Evolutionary conservation across 2,113 vertebrate species (phyloP).

Genomic region (Jacana jacana): DNA sequence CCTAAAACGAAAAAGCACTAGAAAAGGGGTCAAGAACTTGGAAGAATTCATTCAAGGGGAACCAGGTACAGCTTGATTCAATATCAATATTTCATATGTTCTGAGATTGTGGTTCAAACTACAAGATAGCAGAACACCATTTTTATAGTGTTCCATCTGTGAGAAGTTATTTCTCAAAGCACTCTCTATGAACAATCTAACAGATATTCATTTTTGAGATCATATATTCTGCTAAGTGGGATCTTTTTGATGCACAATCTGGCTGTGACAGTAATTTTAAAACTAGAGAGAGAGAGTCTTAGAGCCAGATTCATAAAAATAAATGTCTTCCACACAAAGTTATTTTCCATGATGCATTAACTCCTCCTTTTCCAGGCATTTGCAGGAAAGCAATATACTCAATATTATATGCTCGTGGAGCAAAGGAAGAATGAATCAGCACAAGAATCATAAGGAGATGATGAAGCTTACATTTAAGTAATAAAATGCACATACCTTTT

Average conservation of each 20-base stretch:
- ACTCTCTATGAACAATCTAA: conserved; percentile 65
- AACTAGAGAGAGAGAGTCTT: conserved; percentile 56
- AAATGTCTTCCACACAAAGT: conserved; percentile 65
- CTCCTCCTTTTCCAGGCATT: conserved; percentile 28
- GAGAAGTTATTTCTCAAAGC: conserved; percentile 75
- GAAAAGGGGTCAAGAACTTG: conserved; percentile 73
- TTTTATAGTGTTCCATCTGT: conserved; percentile 81
- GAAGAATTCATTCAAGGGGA: conserved; percentile 63
- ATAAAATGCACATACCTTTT: not conserved
- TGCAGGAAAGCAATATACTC: conserved; percentile 1
- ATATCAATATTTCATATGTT: conserved; percentile 76
- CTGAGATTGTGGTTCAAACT: conserved; percentile 71
- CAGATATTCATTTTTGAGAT: conserved; percentile 69
- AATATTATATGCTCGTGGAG: not conserved
- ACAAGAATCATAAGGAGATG: not conserved
- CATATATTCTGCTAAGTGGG: conserved; percentile 54
- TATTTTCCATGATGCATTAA: conserved; percentile 38
- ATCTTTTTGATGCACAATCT: conserved; percentile 72
- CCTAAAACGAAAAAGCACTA: conserved; percentile 75
- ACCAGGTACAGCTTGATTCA: conserved; percentile 80
- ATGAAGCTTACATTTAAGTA: not conserved
- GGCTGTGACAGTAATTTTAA: conserved; percentile 62
- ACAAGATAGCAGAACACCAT: conserved; percentile 74
- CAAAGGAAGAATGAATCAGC: not conserved
- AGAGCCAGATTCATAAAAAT: conserved; percentile 68